Base-by-base conservation (phyloP, 2,797 vertebrate species). In the Oreochromis mossambicus region DNA sequence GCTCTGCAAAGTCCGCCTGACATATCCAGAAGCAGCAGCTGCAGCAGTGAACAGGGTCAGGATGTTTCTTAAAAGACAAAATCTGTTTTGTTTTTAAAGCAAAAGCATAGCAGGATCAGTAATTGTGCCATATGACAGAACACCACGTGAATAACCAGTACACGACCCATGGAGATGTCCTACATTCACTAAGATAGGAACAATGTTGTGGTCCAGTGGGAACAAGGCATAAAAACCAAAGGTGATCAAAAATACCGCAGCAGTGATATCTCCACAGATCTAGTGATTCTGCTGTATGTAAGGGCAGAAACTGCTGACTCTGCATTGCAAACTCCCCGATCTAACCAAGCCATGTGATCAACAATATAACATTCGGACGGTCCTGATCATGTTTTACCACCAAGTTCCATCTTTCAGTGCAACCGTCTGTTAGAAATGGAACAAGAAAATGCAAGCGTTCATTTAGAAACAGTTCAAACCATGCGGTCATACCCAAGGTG, bases 121-220 rank as follows among this genome's bases (percentile, higher is more conserved):
- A 56, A 21, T 78, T 80, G 34, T 82, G 81, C 79, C 68, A 82
- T 21, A 61, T 54, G 80, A 77, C 7, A 77, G 50, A 84, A 83
- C 82, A 75, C 76, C 70, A 73, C 87, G 81, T 80, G 82, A 91
- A 81, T 68, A 61, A 87, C 81, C 77, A 58, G 86, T 87, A 61
- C 80, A 70, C 68, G 66, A 88, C 81, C 83, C 41, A 55, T 43
- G 51, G 80, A 82, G 75, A 89, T 87, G 86, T 82, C 89, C 92
- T 92, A 92, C 43, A 94, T 95, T 94, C 86, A 88, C 82, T 61
- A 92, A 85, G 61, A 84, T 70, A 43, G 77, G 86, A 82, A 88
- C 83, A 85, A 75, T 3, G 63, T 11, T 86, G 83, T 78, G 70
- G 85, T 91, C 91, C 82, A 41, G 77, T 84, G 92, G 92, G 92